Conservation (phyloP, 1,140 invertebrate species). For the Limonius californicus region DNA sequence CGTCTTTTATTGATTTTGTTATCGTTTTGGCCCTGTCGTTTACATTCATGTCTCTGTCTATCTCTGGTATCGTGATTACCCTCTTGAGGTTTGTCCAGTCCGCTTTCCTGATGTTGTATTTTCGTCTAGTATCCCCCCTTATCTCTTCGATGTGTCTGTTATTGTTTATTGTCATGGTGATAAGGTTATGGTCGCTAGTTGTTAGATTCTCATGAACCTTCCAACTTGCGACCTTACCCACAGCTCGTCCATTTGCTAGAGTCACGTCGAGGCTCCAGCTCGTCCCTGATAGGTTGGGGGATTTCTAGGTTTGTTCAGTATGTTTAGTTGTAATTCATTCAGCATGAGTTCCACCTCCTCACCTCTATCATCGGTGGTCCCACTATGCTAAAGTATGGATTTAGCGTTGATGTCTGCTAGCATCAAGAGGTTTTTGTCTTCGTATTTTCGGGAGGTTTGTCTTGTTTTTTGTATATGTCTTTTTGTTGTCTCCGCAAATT, state of each 20-base stretch:
- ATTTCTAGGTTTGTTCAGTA: background rate
- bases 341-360: background rate
- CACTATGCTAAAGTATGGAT: background rate
- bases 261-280: slow-evolving; percentile 3
- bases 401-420: background rate
- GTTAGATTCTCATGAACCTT: background rate
- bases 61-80: background rate
- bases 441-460: background rate
- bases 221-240: background rate
- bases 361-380: background rate
- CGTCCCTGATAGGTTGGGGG: background rate
- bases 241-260: background rate
- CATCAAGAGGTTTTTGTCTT: too few relatives aligned
- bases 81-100: background rate
- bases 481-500: slow-evolving; percentile 4
- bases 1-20: background rate
- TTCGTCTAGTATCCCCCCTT: background rate
- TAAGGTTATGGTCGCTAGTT: background rate
- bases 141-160: too few relatives aligned
- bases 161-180: background rate
- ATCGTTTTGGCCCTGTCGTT: background rate
- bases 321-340: background rate
- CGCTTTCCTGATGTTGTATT: background rate
- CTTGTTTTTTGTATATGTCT: background rate
- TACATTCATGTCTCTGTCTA: background rate